phyloP scores from a whole-genome alignment of 2,113 vertebrate genomes.

The Ancistrus triradiatus region DNA sequence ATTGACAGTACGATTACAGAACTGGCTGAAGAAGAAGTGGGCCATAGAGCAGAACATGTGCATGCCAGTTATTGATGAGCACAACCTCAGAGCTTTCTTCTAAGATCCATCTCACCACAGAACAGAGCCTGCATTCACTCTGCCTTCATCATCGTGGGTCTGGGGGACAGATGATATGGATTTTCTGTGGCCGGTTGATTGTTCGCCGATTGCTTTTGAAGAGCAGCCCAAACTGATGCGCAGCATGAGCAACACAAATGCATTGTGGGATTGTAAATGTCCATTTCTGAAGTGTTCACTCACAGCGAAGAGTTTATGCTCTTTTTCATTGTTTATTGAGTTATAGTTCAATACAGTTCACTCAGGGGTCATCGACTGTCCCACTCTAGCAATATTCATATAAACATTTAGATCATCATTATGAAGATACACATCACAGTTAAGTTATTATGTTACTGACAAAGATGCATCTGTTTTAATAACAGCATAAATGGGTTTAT shows the following conservation, averaged over 20 bases:
- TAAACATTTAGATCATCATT: neutral
- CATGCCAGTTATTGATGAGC: conserved; percentile 49
- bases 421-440: no score
- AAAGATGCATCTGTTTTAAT: neutral
- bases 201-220: conserved; percentile 36
- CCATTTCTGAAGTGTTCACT: conserved; percentile 32
- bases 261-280: conserved; percentile 29
- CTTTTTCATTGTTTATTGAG: conserved; percentile 24
- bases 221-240: neutral
- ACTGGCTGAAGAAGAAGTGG: conserved; percentile 24
- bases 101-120: conserved; percentile 34
- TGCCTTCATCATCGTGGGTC: conserved; percentile 35
- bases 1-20: conserved; percentile 40
- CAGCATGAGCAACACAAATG: neutral
- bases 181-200: conserved; percentile 44
- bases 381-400: neutral
- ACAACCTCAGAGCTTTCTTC: conserved; percentile 35
- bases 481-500: neutral
- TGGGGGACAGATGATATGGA: conserved; percentile 41
- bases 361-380: conserved; percentile 3
- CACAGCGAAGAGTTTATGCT: neutral
- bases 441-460: neutral
- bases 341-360: conserved; percentile 15
- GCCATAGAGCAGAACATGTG: conserved; percentile 28
- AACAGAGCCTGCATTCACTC: conserved; percentile 36